These are phyloP conservation scores for Cyrtodaria siliqua DNA, from an alignment of 2,888 invertebrate species.

Conservation along the genomic window DNA sequence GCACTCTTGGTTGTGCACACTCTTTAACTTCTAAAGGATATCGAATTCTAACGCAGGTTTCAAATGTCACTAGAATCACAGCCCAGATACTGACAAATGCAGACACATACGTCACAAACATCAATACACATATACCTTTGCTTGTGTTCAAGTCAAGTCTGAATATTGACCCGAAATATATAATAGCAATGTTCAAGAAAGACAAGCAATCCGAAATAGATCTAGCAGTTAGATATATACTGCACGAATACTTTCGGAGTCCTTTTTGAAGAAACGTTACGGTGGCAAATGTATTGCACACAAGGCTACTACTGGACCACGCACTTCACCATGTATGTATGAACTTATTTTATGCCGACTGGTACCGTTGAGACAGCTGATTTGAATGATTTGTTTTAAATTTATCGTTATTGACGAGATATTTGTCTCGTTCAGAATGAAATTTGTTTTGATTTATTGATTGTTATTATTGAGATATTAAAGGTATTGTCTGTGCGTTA, in stretches of 20 bases:
- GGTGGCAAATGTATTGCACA: constrained; percentile 92
- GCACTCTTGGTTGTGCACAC: constrained; percentile 73
- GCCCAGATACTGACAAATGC: constrained; percentile 52
- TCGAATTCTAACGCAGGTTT: constrained; percentile 88
- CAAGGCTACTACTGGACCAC: too few relatives aligned
- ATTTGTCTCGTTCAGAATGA: too few relatives aligned
- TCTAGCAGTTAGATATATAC: constrained; percentile 92
- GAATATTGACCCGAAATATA: constrained; percentile 72
- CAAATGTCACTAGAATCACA: constrained; percentile 46
- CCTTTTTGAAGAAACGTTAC: constrained; percentile 91
- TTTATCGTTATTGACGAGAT: too few relatives aligned
- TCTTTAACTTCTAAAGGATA: constrained; percentile 89
- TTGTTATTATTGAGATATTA: too few relatives aligned
- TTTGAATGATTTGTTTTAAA: too few relatives aligned
- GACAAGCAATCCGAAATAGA: constrained; percentile 93
- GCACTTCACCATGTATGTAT: too few relatives aligned
- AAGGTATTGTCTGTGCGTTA: too few relatives aligned
- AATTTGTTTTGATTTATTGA: too few relatives aligned
- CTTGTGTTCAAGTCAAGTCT: constrained; percentile 23
- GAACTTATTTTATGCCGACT: too few relatives aligned
- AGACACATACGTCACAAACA: constrained; percentile 47
- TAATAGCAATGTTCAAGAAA: constrained; percentile 89
- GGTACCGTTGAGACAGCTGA: too few relatives aligned
- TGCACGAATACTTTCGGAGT: constrained; percentile 91
- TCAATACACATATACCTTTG: constrained; percentile 38